Base-by-base conservation (phyloP, 1,140 invertebrate genomes). In the Solenopsis fugax region DNA sequence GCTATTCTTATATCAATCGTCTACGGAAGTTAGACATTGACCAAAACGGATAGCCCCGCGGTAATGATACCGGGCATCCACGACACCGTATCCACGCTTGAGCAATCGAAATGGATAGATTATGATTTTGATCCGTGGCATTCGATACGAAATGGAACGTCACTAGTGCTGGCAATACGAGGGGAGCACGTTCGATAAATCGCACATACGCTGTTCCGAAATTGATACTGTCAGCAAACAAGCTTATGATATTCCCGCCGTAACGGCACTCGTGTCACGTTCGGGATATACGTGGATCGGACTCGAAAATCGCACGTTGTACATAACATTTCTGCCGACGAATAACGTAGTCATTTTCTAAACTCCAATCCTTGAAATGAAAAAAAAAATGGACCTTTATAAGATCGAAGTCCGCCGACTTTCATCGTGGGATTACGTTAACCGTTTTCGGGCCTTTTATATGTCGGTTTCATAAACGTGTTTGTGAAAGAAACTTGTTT, bases 141-240 rank as follows among this genome's bases (percentile, higher is more conserved):
- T 45, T 72, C 77, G 60, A 77, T 69, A 89, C 89, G 89, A 86
- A 87, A 87, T 72, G 73, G 65, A 88, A 86, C 82, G 81, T 89
- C 87, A 82, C 87, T 80, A 84, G 75, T 72, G 67, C 41, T 75
- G 78, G 73, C 86, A 84, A 71, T 80, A 77, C 76, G 56, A 65
- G 69, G 85, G 86, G 90, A 88, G 87, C 91, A 85, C 89, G 92
- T 92, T 92, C 92, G 87, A 93, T 93, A 89, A 93, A 93, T 93
- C 90, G 90, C 90, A 64, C 90, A 85, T 90, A 80, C 89, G 89
- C 90, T 90, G 91, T 91, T 89, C 90, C 84, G 87, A 92, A 93
- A 94, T 92, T 93, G 92, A 93, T 94, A 93, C 91, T 92, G 93
- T 94, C 89, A 89, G 90, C 92, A 93, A 94, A 93, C 92, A 93